Conservation (phyloP, 2,797 vertebrate genomes). For the Tinamus major region DNA sequence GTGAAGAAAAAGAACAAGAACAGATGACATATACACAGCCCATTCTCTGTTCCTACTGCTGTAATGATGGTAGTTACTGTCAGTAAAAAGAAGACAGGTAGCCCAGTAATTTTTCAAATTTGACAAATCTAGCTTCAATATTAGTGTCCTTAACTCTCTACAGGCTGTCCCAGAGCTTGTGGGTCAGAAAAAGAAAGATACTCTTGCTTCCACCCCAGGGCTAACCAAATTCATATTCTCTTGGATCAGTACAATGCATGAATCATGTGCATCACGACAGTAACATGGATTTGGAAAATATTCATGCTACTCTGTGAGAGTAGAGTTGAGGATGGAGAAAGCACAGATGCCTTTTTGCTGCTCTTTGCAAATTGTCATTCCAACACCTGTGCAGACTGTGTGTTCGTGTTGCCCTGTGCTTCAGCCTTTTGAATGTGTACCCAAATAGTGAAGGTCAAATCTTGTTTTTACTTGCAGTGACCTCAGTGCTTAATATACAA, state of each 20-base stretch:
- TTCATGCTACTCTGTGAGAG: not conserved
- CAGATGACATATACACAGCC: not conserved
- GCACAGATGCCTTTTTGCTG: not conserved
- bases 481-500: conserved; percentile 9
- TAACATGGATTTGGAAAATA: not conserved
- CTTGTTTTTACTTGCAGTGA: not conserved
- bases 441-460: not conserved
- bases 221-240: not conserved
- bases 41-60: not conserved
- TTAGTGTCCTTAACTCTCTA: not conserved
- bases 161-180: not conserved
- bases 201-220: not conserved
- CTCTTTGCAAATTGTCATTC: not conserved
- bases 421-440: not conserved
- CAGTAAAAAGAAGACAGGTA: not conserved
- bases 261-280: not conserved
- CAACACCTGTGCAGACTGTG: not conserved
- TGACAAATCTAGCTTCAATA: not conserved
- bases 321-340: not conserved
- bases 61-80: not conserved
- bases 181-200: not conserved
- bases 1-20: not conserved
- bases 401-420: not conserved
- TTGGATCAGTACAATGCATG: not conserved
- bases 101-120: not conserved